Evolutionary conservation across 2,797 vertebrate genomes (phyloP), one percentile per base, ranked within the genome.

Genomic region (Steatocranus sp.): DNA sequence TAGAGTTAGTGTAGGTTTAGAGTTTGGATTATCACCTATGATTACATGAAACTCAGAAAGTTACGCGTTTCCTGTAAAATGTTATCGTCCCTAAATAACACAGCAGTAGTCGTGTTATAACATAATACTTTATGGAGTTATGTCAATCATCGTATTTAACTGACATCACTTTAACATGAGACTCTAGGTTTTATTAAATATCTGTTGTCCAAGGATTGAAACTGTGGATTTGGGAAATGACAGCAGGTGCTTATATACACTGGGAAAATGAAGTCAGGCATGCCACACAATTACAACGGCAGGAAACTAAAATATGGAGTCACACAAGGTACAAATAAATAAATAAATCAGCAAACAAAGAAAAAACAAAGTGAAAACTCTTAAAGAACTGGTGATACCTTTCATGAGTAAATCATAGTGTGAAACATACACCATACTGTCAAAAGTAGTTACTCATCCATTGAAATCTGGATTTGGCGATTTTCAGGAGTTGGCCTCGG

Each of bases 241-340:
- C 8, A 66, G 36, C 20, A 14, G 12, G 0, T 25, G 8, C 20
- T 68, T 41, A 0, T 17, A 25, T 14, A 3, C 6, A 3, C n/a
- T n/a, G 36, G 20, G 8, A 17, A 43, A 25, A 58, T 58, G 0
- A 32, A 43, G 4, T 68, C 20, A 23, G 36, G 12, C 2, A 25
- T 0, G 61, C 2, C 2, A 66, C 32, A 15, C 34, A 10, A 43
- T 43, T 41, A 15, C 5, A 41, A 56, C 15, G 1, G 12, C 5
- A 0, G 20, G 32, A 43, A 25, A 23, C 20, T 68, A 7, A 68
- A 68, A 68, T 10, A 17, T 4, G 1, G 14, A 43, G 12, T 17
- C 5, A 68, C 2, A 68, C 7, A 68, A n/a, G 17, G 4, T 61
- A n/a, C 27, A 32, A 56, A 17, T 15, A 25, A 53, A 15, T 14